Evolutionary conservation across 2,797 vertebrate species (phyloP), one percentile per base, ranked within the genome.

Genomic region (Halcyon leucocephala): DNA sequence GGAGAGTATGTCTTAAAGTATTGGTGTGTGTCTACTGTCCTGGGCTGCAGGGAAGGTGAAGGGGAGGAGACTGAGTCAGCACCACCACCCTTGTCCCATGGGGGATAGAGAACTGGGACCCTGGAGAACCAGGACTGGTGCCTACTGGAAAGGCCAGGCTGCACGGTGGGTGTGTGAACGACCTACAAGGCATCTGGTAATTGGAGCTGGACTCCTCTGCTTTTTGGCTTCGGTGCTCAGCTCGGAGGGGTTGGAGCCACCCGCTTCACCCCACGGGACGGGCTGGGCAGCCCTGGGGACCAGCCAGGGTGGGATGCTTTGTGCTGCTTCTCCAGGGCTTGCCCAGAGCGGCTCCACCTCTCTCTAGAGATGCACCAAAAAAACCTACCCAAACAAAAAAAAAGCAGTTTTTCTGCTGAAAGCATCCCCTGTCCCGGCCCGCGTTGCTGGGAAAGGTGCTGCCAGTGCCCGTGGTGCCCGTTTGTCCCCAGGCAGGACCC

Each of bases 381-480:
- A 51, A 51, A 51, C 5, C 24, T 13, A 35, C 33, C 33, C 48
- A 22, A 22, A 21, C 48, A 7, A 12, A 19, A 33, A 35, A 61
- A 46, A 48, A 4, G 5, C 4, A 2, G 0, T 28, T 93, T 46
- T 62, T 62, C 6, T 44, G 29, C 49, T 77, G 57, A 41, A 77
- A 86, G 17, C 19, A 44, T 39, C 12, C 12, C 6, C 3, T 6
- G 1, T 54, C 51, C 16, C 3, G 6, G 35, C 13, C 54, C 2
- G 2, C 0, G 0, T 20, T 2, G 0, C 39, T 54, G 18, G 33
- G 21, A 17, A n/a, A 57, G 46, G 24, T 1, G 2, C 6, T 61
- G 35, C 21, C 4, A 8, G n/a, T 8, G 24, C 2, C 15, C 16
- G 0, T 67, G 9, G n/a, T 8, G 24, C 2, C 15, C 16, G 0